These are phyloP conservation scores for Solen grandis DNA, from an alignment of 1,140 invertebrate species.

Conservation along the genomic window DNA sequence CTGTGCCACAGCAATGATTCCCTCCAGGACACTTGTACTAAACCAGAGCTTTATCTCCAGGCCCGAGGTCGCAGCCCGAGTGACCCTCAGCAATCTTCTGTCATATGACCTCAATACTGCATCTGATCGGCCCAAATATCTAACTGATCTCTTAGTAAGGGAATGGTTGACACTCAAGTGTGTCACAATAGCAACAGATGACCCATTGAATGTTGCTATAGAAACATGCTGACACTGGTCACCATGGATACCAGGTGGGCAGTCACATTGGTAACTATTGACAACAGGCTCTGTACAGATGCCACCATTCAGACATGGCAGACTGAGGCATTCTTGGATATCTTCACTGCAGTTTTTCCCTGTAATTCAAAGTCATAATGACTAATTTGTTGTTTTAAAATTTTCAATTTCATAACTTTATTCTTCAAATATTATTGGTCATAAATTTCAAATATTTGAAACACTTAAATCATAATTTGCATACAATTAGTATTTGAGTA, in stretches of 20 bases:
- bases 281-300: conserved; percentile 62
- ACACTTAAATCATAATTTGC: too few species aligned
- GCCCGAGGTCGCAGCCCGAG: neutral
- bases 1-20: conserved; percentile 9
- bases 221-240: conserved; percentile 77
- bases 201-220: conserved; percentile 47
- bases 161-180: neutral
- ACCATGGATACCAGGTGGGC: conserved; percentile 91
- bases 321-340: conserved; percentile 89
- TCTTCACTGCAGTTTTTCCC: conserved; percentile 90
- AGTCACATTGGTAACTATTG: conserved; percentile 88
- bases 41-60: conserved; percentile 24
- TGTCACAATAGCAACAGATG: neutral
- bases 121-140: neutral
- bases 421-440: too few species aligned
- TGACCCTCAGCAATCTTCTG: neutral
- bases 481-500: too few species aligned
- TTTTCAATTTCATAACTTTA: too few species aligned
- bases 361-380: conserved; percentile 81
- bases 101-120: neutral
- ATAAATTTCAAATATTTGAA: too few species aligned
- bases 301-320: conserved; percentile 91
- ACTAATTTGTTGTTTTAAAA: too few species aligned
- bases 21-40: conserved; percentile 30
- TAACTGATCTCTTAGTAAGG: neutral